Base-by-base conservation (phyloP, 2,797 vertebrate genomes). In the Botia almorhae region DNA sequence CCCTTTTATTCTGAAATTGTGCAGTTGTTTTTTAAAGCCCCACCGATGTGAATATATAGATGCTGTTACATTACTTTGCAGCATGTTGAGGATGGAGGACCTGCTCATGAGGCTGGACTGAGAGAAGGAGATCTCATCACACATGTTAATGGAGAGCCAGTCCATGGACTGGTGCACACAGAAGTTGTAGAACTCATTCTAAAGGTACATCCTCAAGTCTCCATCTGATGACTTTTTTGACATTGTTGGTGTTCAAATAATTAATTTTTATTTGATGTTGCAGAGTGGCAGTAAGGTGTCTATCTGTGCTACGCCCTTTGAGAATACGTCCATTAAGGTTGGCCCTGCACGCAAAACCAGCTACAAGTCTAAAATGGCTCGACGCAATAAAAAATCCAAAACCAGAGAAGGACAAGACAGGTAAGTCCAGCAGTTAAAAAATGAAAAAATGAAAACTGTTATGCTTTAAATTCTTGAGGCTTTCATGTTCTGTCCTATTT, bases 111-210 rank as follows among this genome's bases (percentile, higher is more conserved):
- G 19, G 96, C 97, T 0, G 97, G 97, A 14, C 94, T 99, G 81
- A 94, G 93, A 86, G 95, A 96, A 89, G 96, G 98, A 0, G 98
- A 99, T 86, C 95, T 99, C 86, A 98, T 99, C 91, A 99, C 97
- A 2, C 96, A 98, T 0, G 96, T 99, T 74, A 99, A 99, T 0
- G 97, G 97, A 11, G 97, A 99, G 78, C 88, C 96, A 0, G 98
- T 99, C 33, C 95, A 99, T 0, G 98, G 98, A 4, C 93, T 99
- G 86, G 97, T 99, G 53, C 98, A 99, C 90, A 99, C 97, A 0
- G 98, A 99, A 77, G 98, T 99, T 88, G 98, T 99, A 86, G 96
- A 98, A 89, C 94, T 98, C 71, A 94, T 99, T n/a, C 92, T 99
- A 46, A 99, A 98, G 97, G 97, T 98, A 87, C 1, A 1, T 0